These are phyloP conservation scores for Asobara japonica DNA, from an alignment of 1,140 invertebrate genomes.

Conservation along the genomic window DNA sequence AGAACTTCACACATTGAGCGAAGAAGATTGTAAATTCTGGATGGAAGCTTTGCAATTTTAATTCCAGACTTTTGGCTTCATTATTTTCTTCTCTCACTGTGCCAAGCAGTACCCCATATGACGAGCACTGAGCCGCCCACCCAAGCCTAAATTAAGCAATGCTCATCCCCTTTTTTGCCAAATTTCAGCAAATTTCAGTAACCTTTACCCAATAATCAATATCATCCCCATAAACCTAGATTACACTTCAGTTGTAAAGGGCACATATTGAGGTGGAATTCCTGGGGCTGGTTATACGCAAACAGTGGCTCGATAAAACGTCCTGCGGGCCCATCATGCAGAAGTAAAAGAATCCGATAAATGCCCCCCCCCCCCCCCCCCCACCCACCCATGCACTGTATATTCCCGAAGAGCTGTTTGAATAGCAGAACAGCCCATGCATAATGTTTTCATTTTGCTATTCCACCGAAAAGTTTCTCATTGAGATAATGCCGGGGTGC, in stretches of 20 bases:
- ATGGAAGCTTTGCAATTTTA: too few species aligned
- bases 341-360: not conserved
- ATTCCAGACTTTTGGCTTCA: too few species aligned
- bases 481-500: not conserved
- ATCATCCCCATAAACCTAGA: not conserved
- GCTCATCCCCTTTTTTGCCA: too few species aligned
- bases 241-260: not conserved
- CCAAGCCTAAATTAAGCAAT: too few species aligned
- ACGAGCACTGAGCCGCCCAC: too few species aligned
- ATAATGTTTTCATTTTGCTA: constrained; percentile 1
- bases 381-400: not conserved
- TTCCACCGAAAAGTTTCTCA: not conserved
- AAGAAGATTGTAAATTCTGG: too few species aligned
- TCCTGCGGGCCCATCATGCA: not conserved
- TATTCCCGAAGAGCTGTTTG: not conserved
- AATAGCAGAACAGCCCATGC: not conserved
- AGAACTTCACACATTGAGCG: too few species aligned
- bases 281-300: not conserved
- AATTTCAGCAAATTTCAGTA: too few species aligned
- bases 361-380: not conserved
- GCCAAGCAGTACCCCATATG: too few species aligned
- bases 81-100: too few species aligned
- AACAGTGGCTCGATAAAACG: constrained; percentile 10
- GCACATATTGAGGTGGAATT: not conserved
- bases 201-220: not conserved